Conservation (phyloP, 2,113 vertebrate genomes). For the Copsychus sechellarum region DNA sequence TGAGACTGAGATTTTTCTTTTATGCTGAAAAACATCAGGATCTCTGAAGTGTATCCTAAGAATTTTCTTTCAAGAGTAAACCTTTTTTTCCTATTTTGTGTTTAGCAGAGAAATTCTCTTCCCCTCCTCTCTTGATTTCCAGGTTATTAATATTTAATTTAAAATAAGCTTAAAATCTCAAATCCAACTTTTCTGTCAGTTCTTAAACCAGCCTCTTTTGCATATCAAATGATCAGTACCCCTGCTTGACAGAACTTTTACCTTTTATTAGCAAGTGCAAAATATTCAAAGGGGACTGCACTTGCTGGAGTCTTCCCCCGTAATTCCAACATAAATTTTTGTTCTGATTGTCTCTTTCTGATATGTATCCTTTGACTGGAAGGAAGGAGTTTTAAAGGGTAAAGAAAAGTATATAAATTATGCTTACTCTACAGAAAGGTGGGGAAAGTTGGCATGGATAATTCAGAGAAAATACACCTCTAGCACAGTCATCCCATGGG, state of each 20-base stretch:
- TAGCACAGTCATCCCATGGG: neutral
- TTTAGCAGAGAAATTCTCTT: slow-evolving; percentile 11
- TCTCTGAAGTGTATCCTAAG: slow-evolving; percentile 14
- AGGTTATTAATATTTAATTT: neutral
- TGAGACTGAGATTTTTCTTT: slow-evolving; percentile 33
- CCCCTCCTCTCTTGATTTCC: neutral
- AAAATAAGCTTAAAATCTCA: neutral
- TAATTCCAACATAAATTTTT: neutral
- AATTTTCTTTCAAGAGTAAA: slow-evolving; percentile 16
- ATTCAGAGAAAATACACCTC: neutral
- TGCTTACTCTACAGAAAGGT: rapidly evolving
- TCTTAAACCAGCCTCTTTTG: neutral
- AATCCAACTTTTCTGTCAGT: neutral
- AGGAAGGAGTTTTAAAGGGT: neutral
- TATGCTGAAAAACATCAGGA: slow-evolving; percentile 22
- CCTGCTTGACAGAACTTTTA: neutral
- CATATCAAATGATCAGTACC: neutral
- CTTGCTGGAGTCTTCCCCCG: neutral
- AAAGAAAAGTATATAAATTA: neutral
- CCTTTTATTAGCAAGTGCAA: neutral
- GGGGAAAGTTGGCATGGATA: neutral
- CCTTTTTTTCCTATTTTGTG: neutral
- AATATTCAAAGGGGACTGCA: neutral
- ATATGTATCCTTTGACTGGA: neutral
- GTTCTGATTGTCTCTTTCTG: neutral